Conservation (phyloP, 1,140 invertebrate species). For the Tetramorium parvispinum region DNA sequence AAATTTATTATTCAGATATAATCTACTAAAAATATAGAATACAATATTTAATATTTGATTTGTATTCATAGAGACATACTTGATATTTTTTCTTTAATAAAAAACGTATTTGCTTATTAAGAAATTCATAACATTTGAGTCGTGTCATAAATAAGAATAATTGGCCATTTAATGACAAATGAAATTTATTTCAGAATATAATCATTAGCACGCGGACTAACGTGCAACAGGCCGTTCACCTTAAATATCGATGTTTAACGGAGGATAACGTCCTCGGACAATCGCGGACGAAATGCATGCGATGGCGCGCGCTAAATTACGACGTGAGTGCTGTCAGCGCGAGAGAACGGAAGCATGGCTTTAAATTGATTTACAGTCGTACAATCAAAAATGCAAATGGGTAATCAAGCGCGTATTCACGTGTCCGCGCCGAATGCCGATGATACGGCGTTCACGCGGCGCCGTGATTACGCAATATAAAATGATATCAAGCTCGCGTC, state of each 20-base stretch:
- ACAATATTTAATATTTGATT: neutral
- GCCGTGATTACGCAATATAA: slow-evolving; percentile 48
- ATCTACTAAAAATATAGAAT: neutral
- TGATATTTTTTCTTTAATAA: neutral
- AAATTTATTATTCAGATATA: slow-evolving; percentile 7
- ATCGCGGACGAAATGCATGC: slow-evolving; percentile 27
- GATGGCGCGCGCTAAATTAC: slow-evolving; percentile 27
- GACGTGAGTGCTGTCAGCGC: neutral
- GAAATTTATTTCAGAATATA: slow-evolving; percentile 11
- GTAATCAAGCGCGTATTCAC: slow-evolving; percentile 59
- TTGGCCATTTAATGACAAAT: neutral
- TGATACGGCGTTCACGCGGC: slow-evolving; percentile 27
- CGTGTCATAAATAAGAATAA: neutral
- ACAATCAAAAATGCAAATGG: slow-evolving; percentile 65
- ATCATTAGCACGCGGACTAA: neutral
- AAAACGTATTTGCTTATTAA: neutral
- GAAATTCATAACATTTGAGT: neutral
- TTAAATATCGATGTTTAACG: slow-evolving; percentile 37
- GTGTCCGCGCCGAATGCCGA: slow-evolving; percentile 43
- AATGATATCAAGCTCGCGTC: slow-evolving; percentile 30
- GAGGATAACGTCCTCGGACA: slow-evolving; percentile 31
- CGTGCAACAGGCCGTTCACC: slow-evolving; percentile 2
- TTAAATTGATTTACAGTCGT: slow-evolving; percentile 59
- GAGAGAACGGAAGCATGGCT: slow-evolving; percentile 23
- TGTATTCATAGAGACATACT: neutral